A percentile compares a stretch with the other conserved stretches of the same genome.
These are phyloP conservation scores for Drosophila repletoides DNA, from an alignment of 1,140 invertebrate species.

Conservation along the genomic window DNA sequence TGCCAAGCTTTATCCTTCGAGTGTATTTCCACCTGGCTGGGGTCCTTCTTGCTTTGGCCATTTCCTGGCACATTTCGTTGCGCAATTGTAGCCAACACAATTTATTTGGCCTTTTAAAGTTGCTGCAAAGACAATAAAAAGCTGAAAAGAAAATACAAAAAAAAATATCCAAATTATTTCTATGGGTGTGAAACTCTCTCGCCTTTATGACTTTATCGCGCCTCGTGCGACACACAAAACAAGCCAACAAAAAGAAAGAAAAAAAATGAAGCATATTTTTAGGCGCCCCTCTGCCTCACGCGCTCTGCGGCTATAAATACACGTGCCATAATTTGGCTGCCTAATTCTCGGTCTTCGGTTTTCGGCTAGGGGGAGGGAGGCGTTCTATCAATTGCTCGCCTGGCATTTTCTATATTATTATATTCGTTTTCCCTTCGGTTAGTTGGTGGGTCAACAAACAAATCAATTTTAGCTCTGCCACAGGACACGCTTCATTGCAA, in stretches of 20 bases:
- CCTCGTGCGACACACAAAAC: not conserved
- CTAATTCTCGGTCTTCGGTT: not conserved
- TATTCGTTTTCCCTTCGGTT: too few species aligned
- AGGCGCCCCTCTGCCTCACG: slow-evolving; percentile 9
- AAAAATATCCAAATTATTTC: slow-evolving; percentile 9
- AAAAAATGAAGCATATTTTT: slow-evolving; percentile 48
- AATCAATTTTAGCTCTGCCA: slow-evolving; percentile 54
- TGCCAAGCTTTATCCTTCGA: too few species aligned
- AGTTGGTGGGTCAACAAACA: slow-evolving; percentile 37
- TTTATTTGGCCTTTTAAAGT: slow-evolving; percentile 11
- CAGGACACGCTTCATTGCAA: slow-evolving; percentile 31
- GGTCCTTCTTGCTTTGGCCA: not conserved
- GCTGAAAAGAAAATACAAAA: not conserved
- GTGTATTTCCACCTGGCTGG: slow-evolving; percentile 34
- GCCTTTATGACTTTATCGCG: slow-evolving; percentile 27
- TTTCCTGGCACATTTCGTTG: slow-evolving; percentile 10
- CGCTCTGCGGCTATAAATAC: slow-evolving; percentile 46
- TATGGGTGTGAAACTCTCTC: not conserved
- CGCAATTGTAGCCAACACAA: slow-evolving; percentile 27
- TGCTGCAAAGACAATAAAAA: not conserved
- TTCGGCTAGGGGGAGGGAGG: not conserved
- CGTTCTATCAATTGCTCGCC: too few species aligned
- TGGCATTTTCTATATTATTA: too few species aligned
- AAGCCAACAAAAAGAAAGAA: too few species aligned
- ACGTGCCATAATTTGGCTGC: not conserved